These are phyloP conservation scores for Ibidorhyncha struthersii DNA, from an alignment of 2,113 vertebrate genomes.

Conservation along the genomic window DNA sequence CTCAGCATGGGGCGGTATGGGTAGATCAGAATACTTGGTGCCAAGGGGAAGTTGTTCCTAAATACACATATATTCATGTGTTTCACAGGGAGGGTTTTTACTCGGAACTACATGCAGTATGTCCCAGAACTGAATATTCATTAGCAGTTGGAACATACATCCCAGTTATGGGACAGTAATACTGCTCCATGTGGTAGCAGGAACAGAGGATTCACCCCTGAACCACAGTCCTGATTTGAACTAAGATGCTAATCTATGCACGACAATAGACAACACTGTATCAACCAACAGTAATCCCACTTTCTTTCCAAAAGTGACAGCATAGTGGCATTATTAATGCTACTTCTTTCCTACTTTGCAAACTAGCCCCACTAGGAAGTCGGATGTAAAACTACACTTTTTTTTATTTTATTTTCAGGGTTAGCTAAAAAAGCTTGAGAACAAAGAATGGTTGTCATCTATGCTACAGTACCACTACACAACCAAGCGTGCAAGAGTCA, in stretches of 20 bases:
- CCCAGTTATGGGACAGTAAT: not conserved
- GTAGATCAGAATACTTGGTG: not conserved
- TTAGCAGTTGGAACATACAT: not conserved
- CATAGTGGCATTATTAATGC: not conserved
- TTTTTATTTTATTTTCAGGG: not conserved
- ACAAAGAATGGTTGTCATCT: not conserved
- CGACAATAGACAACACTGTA: not conserved
- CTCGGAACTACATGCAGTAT: not conserved
- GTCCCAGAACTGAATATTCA: not conserved
- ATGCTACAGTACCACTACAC: not conserved
- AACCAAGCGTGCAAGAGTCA: not conserved
- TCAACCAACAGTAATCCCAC: not conserved
- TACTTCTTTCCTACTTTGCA: not conserved
- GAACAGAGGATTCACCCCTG: not conserved
- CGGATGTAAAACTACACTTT: not conserved
- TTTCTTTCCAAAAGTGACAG: not conserved
- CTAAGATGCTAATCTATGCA: not conserved
- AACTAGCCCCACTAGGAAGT: not conserved
- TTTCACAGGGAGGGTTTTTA: not conserved
- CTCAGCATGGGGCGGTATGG: fast-evolving
- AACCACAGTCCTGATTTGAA: not conserved
- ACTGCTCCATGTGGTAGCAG: not conserved
- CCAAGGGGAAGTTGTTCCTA: not conserved
- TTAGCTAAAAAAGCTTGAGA: not conserved
- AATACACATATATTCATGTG: not conserved